Percentiles rank a stretch among this genome's conserved stretches.
Evolutionary conservation across 2,113 vertebrate species (phyloP).

Genomic region (Anseranas semipalmata): DNA sequence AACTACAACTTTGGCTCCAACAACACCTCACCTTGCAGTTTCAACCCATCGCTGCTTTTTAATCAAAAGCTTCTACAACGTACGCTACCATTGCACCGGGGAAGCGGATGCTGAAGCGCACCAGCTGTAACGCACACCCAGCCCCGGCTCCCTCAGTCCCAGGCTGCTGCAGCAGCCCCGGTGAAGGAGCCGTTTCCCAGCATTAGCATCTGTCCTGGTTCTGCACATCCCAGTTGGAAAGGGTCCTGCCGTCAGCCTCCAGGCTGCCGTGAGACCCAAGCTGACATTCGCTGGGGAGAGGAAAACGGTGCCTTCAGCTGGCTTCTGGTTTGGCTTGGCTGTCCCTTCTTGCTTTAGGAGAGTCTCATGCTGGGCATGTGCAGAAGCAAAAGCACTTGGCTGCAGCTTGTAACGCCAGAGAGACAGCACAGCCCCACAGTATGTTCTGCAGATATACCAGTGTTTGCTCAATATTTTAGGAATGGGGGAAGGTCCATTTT

Average conservation of each 20-base stretch:
- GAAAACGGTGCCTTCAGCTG: background rate
- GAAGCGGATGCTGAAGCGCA: fast-evolving
- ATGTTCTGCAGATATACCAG: fast-evolving
- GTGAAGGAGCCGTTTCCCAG: background rate
- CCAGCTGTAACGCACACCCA: background rate
- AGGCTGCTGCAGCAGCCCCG: too few relatives aligned
- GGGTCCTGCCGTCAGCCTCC: background rate
- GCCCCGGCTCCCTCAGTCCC: background rate
- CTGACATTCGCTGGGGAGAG: background rate
- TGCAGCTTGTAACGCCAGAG: background rate
- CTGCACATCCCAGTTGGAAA: background rate
- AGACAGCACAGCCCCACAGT: background rate
- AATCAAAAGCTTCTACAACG: fast-evolving
- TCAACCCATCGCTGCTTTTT: background rate
- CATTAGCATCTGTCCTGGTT: background rate
- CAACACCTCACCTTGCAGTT: background rate
- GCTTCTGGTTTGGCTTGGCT: background rate
- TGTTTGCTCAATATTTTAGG: background rate
- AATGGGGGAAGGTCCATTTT: background rate
- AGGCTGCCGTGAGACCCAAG: background rate
- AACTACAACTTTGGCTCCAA: background rate
- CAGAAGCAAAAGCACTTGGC: background rate
- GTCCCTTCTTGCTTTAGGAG: background rate
- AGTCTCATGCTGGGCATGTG: fast-evolving
- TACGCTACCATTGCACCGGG: fast-evolving